A percentile compares a stretch with the other conserved stretches of the same genome.
phyloP scores from a whole-genome alignment of 2,888 invertebrate species.

The Amblyjoppa proteus region DNA sequence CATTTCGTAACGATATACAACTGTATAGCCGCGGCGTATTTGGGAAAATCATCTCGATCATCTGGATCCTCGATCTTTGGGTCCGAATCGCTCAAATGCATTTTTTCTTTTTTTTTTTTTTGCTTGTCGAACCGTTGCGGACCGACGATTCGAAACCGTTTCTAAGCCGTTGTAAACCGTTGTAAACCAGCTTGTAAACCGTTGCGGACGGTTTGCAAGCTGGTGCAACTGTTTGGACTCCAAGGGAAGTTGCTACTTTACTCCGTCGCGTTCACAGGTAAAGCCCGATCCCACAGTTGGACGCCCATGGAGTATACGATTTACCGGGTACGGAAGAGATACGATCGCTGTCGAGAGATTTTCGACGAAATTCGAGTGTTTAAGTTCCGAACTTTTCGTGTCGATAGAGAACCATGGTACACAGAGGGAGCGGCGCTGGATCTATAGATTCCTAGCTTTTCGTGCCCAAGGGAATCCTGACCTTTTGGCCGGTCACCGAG shows the following conservation, averaged over 20 bases:
- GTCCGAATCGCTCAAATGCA: background rate
- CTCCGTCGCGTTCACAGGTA: background rate
- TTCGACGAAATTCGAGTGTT: constrained; percentile 66
- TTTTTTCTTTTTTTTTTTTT: background rate
- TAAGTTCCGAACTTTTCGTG: constrained; percentile 64
- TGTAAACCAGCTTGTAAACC: background rate
- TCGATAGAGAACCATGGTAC: background rate
- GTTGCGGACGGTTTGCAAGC: background rate
- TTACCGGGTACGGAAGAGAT: background rate
- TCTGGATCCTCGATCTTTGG: background rate
- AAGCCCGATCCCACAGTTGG: background rate
- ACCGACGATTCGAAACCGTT: too few species aligned
- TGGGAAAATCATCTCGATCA: background rate
- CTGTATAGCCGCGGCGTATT: background rate
- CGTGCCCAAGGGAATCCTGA: background rate
- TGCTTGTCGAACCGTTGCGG: background rate
- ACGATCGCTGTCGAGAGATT: constrained; percentile 57
- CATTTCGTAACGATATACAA: background rate
- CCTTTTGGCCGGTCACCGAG: background rate
- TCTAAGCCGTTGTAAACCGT: too few species aligned
- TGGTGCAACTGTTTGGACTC: background rate
- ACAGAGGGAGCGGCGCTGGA: background rate
- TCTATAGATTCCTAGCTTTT: background rate
- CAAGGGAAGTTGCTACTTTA: background rate
- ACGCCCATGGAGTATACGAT: background rate